A percentile compares a stretch with the other conserved stretches of the same genome.
Conservation (phyloP, 2,888 invertebrate genomes). For the Zootermopsis nevadensis region DNA sequence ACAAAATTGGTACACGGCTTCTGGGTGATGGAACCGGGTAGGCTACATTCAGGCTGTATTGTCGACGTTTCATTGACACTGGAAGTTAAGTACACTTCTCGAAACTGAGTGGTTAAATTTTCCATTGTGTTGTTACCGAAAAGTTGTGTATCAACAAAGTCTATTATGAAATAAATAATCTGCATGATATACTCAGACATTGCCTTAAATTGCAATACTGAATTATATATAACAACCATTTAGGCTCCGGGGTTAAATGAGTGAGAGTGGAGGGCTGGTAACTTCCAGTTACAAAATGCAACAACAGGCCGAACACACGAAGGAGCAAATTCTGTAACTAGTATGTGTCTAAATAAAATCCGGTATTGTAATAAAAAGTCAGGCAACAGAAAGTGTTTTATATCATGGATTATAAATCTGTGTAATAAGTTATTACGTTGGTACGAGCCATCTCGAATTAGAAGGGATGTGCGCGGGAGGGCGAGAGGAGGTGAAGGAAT, state of each 20-base stretch:
- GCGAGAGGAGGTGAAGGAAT: conserved; percentile 47
- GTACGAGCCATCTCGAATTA: conserved; percentile 40
- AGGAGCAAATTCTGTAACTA: not conserved
- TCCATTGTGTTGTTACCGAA: not conserved
- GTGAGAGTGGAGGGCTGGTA: not conserved
- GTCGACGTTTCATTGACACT: no score
- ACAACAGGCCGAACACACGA: not conserved
- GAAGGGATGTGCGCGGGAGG: conserved; percentile 17
- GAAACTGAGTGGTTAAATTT: not conserved
- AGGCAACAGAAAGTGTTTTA: conserved; percentile 33
- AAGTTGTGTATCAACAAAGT: not conserved
- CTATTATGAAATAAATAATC: not conserved
- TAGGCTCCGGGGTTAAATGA: not conserved
- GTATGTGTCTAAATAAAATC: not conserved
- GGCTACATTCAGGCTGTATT: no score
- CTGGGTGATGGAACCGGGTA: no score
- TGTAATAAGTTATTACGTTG: conserved; percentile 47
- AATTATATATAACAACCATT: not conserved
- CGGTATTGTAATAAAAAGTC: not conserved
- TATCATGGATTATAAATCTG: conserved; percentile 37
- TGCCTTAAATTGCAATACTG: not conserved
- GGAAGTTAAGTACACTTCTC: no score
- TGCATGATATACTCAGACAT: not conserved
- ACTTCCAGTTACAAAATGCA: not conserved
- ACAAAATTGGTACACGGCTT: no score